Conservation (phyloP, 2,888 invertebrate genomes). For the Eristalis intricaria region DNA sequence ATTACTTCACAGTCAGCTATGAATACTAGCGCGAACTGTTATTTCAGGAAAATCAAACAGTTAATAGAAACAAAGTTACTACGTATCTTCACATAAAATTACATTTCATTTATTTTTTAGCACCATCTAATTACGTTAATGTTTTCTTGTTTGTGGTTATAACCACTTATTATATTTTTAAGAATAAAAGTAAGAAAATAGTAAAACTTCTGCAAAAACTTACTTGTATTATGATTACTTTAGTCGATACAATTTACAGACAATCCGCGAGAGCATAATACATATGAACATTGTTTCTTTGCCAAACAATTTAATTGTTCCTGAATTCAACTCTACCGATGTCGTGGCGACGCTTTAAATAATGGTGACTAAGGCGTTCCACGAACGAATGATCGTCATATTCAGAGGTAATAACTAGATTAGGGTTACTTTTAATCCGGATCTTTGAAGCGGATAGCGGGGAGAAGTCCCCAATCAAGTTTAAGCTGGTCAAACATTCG, state of each 20-base stretch:
- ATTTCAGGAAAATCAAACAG: not conserved
- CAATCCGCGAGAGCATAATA: too few relatives aligned
- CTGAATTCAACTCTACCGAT: too few relatives aligned
- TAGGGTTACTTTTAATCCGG: too few relatives aligned
- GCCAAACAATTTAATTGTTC: too few relatives aligned
- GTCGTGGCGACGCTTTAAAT: too few relatives aligned
- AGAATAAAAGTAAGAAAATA: not conserved
- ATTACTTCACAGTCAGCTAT: not conserved
- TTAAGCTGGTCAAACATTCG: too few relatives aligned
- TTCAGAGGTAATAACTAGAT: too few relatives aligned
- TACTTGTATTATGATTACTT: not conserved
- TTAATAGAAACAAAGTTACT: not conserved
- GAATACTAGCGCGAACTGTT: not conserved
- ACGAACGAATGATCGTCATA: too few relatives aligned
- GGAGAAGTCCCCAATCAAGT: too few relatives aligned
- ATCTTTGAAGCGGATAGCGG: too few relatives aligned
- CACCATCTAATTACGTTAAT: conserved; percentile 58
- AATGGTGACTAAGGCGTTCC: too few relatives aligned
- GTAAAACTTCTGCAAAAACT: not conserved
- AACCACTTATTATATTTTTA: conserved; percentile 12
- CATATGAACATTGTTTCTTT: too few relatives aligned
- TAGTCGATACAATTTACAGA: not conserved
- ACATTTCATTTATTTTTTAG: conserved; percentile 41
- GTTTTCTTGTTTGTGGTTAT: conserved; percentile 6
- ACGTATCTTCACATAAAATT: conserved; percentile 13